Evolutionary conservation across 2,113 vertebrate genomes (phyloP).

Genomic region (Eonycteris spelaea): DNA sequence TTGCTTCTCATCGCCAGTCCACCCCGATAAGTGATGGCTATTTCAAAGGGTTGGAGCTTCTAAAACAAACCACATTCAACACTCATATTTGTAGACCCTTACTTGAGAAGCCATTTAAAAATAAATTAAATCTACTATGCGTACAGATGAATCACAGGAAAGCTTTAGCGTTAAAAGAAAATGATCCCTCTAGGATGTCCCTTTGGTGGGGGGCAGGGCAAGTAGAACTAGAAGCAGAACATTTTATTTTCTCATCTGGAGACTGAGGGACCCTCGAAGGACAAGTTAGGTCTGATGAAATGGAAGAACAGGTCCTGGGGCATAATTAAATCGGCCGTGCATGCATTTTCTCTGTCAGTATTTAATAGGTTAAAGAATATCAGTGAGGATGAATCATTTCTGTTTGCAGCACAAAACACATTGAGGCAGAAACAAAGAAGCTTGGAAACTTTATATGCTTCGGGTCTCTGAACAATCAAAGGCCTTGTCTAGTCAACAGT

Average conservation of each 20-base stretch:
- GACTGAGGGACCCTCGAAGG: background rate
- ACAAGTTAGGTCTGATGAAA: constrained; percentile 16
- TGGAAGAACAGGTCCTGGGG: background rate
- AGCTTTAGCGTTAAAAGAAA: background rate
- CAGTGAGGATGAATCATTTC: constrained; percentile 38
- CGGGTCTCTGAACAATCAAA: constrained; percentile 52
- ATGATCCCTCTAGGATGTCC: background rate
- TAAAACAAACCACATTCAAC: background rate
- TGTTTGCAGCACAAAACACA: constrained; percentile 44
- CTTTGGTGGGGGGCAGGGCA: background rate
- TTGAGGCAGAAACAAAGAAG: constrained; percentile 58
- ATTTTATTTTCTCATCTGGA: constrained; percentile 1
- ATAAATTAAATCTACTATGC: background rate
- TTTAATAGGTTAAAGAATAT: constrained; percentile 38
- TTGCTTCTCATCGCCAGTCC: background rate
- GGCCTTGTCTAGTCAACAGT: constrained; percentile 32
- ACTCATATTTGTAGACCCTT: background rate
- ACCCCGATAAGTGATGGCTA: background rate
- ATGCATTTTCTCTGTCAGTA: background rate
- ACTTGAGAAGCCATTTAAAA: background rate
- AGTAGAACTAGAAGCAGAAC: background rate
- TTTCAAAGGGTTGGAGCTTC: background rate
- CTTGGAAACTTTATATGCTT: constrained; percentile 55
- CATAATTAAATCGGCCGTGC: background rate
- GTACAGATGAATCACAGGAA: background rate